Percentiles rank a stretch among this genome's conserved stretches.
Evolutionary conservation across 1,140 invertebrate species (phyloP).

Genomic region (Neuroterus valhalla): DNA sequence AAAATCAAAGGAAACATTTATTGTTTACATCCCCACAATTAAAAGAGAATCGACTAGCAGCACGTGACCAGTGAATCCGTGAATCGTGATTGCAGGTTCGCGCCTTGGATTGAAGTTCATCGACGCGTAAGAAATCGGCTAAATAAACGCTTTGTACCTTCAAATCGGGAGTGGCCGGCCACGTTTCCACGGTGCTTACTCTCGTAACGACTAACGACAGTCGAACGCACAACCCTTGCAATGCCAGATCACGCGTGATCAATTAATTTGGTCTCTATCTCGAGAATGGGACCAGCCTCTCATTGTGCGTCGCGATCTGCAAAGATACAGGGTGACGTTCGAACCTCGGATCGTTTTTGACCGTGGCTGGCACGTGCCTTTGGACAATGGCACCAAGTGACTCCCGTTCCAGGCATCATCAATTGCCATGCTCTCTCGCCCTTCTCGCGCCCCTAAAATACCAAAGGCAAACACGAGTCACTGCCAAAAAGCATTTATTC

Average conservation of each 20-base stretch:
- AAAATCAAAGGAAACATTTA: background rate
- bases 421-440: constrained; percentile 68
- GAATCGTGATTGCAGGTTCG: constrained; percentile 50
- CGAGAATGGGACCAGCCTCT: constrained; percentile 40
- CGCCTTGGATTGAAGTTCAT: constrained; percentile 55
- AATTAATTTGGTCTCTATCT: constrained; percentile 71
- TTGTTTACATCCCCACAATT: background rate
- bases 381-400: constrained; percentile 69
- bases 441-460: constrained; percentile 68
- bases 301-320: constrained; percentile 35
- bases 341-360: constrained; percentile 47
- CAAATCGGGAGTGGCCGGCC: constrained; percentile 14
- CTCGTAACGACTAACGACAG: constrained; percentile 37
- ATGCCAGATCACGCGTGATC: constrained; percentile 71
- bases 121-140: constrained; percentile 57
- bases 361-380: constrained; percentile 66
- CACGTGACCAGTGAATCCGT: constrained; percentile 33
- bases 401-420: constrained; percentile 67
- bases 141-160: constrained; percentile 55
- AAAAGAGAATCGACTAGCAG: background rate
- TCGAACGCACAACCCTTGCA: constrained; percentile 60
- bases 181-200: constrained; percentile 62
- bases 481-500: constrained; percentile 67
- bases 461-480: constrained; percentile 73
- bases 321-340: constrained; percentile 43